Evolutionary conservation across 2,888 invertebrate genomes (phyloP), one percentile per base, ranked within the genome.

Genomic region (Lobophora halterata): DNA sequence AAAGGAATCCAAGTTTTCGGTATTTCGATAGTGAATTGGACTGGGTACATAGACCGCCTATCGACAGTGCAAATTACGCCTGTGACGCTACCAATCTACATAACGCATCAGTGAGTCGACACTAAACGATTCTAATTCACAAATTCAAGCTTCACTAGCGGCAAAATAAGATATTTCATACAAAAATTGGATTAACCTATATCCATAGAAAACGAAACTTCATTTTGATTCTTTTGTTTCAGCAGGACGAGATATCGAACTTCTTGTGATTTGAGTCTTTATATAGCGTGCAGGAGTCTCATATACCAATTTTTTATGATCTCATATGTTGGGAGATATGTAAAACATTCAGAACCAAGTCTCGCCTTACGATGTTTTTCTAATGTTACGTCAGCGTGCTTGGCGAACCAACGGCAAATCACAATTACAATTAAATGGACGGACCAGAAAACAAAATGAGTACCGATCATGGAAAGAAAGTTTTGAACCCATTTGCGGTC

Each of bases 151-250:
- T 44, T 49, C 46, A 46, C 16, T 25, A 9, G 12, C 12, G 31
- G 35, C 38, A 46, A 55, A 53, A 46, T 12, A 38, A 27, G 40
- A 52, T 62, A 60, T 65, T 69, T 62, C 52, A 44, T 51, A 55
- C 42, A 61, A 69, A 68, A 71, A 63, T 65, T 72, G 59, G 52
- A 73, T 64, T 83, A 83, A 83, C 82, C 81, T 81, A 77, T 61
- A 67, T 77, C 43, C 42, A 47, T 54, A 55, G 54, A 61, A 68
- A 61, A 58, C 65, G 66, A 71, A 87, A 87, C 86, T 86, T 85
- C 69, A 79, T 82, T 82, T 86, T 30, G 71, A 67, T 85, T 87
- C 73, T 86, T 82, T 82, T 85, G 81, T 85, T 83, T 74, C 79
- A 83, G 82, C 57, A 46, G 43, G 49, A 39, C 52, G 52, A 55